Percentiles rank a stretch among this genome's conserved stretches.
These are phyloP conservation scores for Apocheima hispidaria DNA, from an alignment of 2,888 invertebrate species.

Conservation along the genomic window DNA sequence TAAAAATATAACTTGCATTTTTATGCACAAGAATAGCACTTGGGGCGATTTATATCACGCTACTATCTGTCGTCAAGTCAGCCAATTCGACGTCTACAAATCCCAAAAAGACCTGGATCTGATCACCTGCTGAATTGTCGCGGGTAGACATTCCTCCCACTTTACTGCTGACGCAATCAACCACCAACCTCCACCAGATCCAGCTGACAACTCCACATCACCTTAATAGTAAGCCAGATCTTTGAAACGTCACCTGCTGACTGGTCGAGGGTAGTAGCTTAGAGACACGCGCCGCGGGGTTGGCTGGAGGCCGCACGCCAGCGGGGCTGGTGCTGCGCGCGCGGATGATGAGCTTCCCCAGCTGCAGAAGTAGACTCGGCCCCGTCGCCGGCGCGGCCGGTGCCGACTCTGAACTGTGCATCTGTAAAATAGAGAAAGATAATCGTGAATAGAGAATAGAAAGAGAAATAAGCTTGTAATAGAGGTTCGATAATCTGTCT, in stretches of 20 bases:
- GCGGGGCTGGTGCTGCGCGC: constrained; percentile 83
- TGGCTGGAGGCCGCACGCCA: constrained; percentile 64
- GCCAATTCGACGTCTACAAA: too few species aligned
- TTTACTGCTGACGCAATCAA: background rate
- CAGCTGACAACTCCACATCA: background rate
- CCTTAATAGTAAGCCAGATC: background rate
- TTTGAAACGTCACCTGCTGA: constrained; percentile 47
- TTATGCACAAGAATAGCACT: too few species aligned
- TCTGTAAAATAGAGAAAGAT: constrained; percentile 58
- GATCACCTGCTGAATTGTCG: too few species aligned
- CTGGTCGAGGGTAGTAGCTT: constrained; percentile 32
- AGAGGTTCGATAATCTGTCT: too few species aligned
- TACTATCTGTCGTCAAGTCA: too few species aligned
- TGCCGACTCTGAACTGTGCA: constrained; percentile 80
- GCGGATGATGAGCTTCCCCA: constrained; percentile 88
- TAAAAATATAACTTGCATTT: too few species aligned
- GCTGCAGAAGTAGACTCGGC: constrained; percentile 84
- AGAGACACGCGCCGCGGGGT: constrained; percentile 3
- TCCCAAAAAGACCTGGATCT: too few species aligned
- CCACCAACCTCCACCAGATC: background rate
- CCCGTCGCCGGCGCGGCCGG: constrained; percentile 69
- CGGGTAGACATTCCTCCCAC: background rate
- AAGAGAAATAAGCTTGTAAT: too few species aligned
- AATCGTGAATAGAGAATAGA: too few species aligned
- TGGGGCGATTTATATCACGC: too few species aligned